Evolutionary conservation across 1,140 invertebrate genomes (phyloP), one percentile per base, ranked within the genome.

Genomic region (Musca domestica): DNA sequence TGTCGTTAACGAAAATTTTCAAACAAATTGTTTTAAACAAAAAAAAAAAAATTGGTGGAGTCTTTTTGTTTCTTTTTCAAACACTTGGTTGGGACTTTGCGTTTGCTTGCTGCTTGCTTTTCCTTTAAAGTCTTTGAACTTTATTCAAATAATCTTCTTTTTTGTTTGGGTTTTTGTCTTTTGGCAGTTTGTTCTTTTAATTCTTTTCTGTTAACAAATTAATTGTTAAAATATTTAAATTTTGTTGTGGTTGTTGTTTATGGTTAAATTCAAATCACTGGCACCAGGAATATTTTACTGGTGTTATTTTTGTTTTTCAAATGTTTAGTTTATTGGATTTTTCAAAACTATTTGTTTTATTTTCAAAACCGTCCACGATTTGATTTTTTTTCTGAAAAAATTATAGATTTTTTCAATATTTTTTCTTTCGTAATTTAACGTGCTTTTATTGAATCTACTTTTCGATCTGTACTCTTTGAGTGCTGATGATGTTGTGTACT

Each of bases 401-500:
- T 46, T 46, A 64, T 22, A 14, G 30, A 2, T 64, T 64, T 64
- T 19, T 22, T 41, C 19, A 64, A 64, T 34, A 10, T 10, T 34
- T n/a, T 9, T 25, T 30, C 22, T 48, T 48, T 47, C 63, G 63
- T 49, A 64, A 19, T 19, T 49, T 49, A 47, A 17, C 17, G 12
- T 61, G 14, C 2, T 61, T 61, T 61, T 27, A 27, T 20, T 17
- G 30, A 34, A 46, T 34, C 19, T 63, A 19, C 23, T 58, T 47
- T 47, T 17, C 63, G 67, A 68, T 68, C 67, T 68, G 56, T 30
- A 64, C 67, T 68, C 71, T 69, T 74, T 75, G 76, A 81, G 74
- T 71, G 77, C 74, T 79, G 77, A 77, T 75, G 79, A 79, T 79
- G 72, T 76, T 79, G 75, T 81, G 79, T 78, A 76, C 71, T 72